phyloP scores from a whole-genome alignment of 2,888 invertebrate genomes.

The Orthosia cruda region DNA sequence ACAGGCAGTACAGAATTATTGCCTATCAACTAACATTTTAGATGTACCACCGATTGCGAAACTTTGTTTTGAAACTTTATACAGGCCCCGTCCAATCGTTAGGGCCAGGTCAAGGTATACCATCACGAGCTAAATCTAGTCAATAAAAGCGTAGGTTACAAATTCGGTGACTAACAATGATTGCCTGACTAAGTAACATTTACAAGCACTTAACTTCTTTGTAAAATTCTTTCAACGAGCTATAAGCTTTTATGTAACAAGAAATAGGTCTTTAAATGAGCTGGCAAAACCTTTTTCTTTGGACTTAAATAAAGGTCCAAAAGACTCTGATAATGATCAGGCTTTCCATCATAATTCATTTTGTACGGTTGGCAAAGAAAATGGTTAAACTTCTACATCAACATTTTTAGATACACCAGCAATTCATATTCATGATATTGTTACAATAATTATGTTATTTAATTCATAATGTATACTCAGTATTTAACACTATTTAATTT shows the following conservation, averaged over 20 bases:
- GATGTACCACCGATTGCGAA: constrained; percentile 6
- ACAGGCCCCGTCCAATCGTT: constrained; percentile 16
- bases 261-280: constrained; percentile 24
- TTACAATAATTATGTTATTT: too few relatives aligned
- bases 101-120: constrained; percentile 16
- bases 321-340: constrained; percentile 20
- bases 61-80: neutral
- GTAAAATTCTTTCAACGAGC: constrained; percentile 18
- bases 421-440: neutral
- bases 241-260: constrained; percentile 23
- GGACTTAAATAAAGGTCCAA: constrained; percentile 24
- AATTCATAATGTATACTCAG: too few relatives aligned
- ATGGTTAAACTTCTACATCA: neutral
- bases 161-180: constrained; percentile 43
- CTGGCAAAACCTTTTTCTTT: constrained; percentile 33
- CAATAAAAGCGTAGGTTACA: constrained; percentile 45
- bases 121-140: constrained; percentile 13
- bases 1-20: neutral
- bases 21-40: constrained; percentile 9
- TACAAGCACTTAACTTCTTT: constrained; percentile 38
- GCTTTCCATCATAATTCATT: constrained; percentile 33
- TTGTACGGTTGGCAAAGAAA: neutral
- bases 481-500: too few relatives aligned
- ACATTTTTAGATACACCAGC: neutral
- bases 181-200: constrained; percentile 52